A percentile compares a stretch with the other conserved stretches of the same genome.
Evolutionary conservation across 2,888 invertebrate species (phyloP).

Genomic region (Lithophane ornitopus): DNA sequence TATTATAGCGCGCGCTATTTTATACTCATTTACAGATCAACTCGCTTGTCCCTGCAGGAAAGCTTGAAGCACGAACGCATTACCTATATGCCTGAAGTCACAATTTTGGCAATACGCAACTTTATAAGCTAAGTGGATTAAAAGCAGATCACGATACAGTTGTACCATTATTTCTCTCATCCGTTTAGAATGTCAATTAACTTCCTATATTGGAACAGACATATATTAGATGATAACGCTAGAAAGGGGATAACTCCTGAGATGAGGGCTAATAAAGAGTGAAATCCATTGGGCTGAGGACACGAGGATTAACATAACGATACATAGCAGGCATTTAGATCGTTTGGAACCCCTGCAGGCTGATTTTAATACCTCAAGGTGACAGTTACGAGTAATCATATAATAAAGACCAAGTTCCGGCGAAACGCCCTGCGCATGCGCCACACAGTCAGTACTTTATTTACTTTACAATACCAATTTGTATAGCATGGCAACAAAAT

Average conservation of each 20-base stretch:
- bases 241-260: too few species aligned
- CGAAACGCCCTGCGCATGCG: not conserved
- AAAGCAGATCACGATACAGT: not conserved
- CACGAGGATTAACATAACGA: too few species aligned
- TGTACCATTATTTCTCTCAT: not conserved
- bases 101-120: slow-evolving; percentile 25
- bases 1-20: slow-evolving; percentile 48
- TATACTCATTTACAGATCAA: slow-evolving; percentile 54
- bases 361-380: not conserved
- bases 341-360: not conserved
- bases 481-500: not conserved
- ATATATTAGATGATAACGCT: too few species aligned
- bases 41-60: slow-evolving; percentile 25
- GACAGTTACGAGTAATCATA: not conserved
- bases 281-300: not conserved
- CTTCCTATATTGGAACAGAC: not conserved
- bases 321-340: not conserved
- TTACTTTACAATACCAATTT: not conserved
- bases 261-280: not conserved
- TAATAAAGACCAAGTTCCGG: not conserved
- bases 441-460: not conserved
- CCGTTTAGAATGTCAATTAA: not conserved
- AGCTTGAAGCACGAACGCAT: slow-evolving; percentile 15
- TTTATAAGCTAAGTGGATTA: slow-evolving; percentile 5
- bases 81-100: slow-evolving; percentile 24